Base-by-base conservation (phyloP, 2,113 vertebrate species). In the Rafetus swinhoei region DNA sequence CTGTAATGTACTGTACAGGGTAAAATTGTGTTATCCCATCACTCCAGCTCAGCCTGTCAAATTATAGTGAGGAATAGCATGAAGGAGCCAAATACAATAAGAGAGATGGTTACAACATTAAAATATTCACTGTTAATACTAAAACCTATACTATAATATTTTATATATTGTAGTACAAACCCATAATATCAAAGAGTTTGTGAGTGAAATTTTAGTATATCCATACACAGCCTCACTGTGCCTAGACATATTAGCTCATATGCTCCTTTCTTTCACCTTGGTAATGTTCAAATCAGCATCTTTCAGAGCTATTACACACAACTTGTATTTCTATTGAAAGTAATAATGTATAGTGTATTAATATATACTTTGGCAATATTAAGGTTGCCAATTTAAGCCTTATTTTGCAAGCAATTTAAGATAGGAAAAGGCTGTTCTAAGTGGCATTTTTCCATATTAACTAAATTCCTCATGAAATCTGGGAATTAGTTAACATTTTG, bases 61-160 rank as follows among this genome's bases (percentile, higher is more conserved):
- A 77, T 87, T 72, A 16, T 52, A 74, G 0, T 8, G 55, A 81
- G 59, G 76, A 89, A 60, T 1, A 0, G 21, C 60, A 5, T 18
- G 7, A 72, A 35, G 18, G n/a, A 72, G n/a, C 65, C 18, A 4
- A 72, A 72, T 35, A 35, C n/a, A 72, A n/a, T 35, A 72, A 35
- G 32, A n/a, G 82, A 69, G 35, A 50, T 69, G 29, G n/a, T 19
- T 56, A 79, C 82, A 69, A 69, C 35, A 69, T 79, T 60, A 90
- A 65, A 65, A 29, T n/a, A 80, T 85, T 85, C 35, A 60, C 27
- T 76, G n/a, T 84, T 50, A 84, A 62, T 25, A 72, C 53, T 59
- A 90, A 79, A 90, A 65, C 82, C 50, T 84, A n/a, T 79, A 50
- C 76, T 87, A 72, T 81, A 35, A 5, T 29, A 89, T 69, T 13